phyloP scores from a whole-genome alignment of 2,113 vertebrate species.

The Burhinus bistriatus region DNA sequence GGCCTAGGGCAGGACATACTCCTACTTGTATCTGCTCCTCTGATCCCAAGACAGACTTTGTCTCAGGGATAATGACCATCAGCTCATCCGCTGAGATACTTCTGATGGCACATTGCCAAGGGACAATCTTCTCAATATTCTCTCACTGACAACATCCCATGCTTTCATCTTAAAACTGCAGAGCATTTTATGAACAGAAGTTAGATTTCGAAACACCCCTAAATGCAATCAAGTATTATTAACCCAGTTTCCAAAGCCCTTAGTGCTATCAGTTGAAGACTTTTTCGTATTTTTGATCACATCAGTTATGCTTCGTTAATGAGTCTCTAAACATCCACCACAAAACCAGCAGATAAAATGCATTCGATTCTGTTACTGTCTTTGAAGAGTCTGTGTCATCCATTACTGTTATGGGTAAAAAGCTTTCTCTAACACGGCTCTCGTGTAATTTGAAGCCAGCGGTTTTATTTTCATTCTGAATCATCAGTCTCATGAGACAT shows the following conservation, averaged over 20 bases:
- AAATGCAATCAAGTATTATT: background rate
- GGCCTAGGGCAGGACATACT: background rate
- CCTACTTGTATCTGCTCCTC: background rate
- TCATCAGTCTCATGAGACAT: background rate
- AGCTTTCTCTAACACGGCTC: background rate
- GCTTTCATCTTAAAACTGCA: background rate
- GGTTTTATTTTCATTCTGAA: background rate
- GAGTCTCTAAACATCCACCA: background rate
- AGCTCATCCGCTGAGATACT: background rate
- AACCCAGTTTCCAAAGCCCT: background rate
- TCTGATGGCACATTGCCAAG: background rate
- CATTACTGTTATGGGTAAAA: background rate
- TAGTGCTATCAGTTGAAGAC: background rate
- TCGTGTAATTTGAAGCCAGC: background rate
- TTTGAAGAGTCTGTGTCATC: background rate
- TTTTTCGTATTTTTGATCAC: background rate
- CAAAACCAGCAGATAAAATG: background rate
- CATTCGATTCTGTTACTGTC: background rate
- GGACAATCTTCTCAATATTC: background rate
- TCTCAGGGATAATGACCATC: background rate
- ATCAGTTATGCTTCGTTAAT: background rate
- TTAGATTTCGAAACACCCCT: background rate
- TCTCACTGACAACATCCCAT: background rate
- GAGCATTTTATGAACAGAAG: background rate
- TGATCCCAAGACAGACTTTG: background rate